Base-by-base conservation (phyloP, 2,888 invertebrate species). In the Polyommatus iphigenia region DNA sequence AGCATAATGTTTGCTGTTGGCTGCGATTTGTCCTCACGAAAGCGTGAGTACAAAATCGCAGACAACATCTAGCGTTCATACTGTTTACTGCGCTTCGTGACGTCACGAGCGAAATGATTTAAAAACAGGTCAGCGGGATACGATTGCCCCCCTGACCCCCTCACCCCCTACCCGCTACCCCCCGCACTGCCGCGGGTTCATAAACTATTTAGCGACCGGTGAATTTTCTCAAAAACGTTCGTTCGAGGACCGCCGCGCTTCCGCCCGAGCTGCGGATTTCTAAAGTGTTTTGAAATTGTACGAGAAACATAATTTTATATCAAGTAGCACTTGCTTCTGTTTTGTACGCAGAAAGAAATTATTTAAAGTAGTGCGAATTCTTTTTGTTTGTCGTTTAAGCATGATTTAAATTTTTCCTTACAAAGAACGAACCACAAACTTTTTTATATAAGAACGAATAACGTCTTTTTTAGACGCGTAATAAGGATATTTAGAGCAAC, bases 101-200 rank as follows among this genome's bases (percentile, higher is more conserved):
- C 67, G 67, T 67, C 67, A 67, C 67, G 29, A 29, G 67, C 29
- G 29, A 67, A 67, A 67, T 67, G 67, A 67, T 67, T 67, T 67
- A 29, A 67, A 67, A 67, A 67, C 67, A 67, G 67, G 67, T 67
- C 67, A 67, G 67, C 67, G 67, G 67, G 29, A 32, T 67, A 67
- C 67, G 67, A 67, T 32, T 67, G 67, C 29, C 29, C 29, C 13
- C 29, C 15, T 15, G 29, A 24, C 15, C 67, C 15, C 29, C 0
- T 5, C 18, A 5, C 29, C 62, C 20, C 7, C 57, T 15, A 6
- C 57, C 57, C n/a, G 2, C 57, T 6, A 4, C 57, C 18, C 57
- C 3, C 50, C 13, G 50, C 36, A 36, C 13, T 13, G 50, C 50
- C 62, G 29, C 67, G 29, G 18, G 67, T 29, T 67, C 67, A 67